phyloP scores from a whole-genome alignment of 2,888 invertebrate genomes.

The Hedya salicella region DNA sequence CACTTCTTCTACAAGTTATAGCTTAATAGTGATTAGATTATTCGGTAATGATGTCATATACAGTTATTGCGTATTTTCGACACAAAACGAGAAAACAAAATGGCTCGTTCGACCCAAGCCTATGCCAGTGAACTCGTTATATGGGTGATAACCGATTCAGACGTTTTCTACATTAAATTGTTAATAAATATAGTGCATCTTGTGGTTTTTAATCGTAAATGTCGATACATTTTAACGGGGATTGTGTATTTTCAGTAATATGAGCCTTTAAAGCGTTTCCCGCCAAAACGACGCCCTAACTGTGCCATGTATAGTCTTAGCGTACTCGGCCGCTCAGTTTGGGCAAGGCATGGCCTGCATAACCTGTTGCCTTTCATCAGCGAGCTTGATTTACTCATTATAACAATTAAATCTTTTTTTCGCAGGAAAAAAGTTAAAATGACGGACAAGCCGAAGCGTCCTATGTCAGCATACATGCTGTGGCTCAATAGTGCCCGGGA shows the following conservation, averaged over 20 bases:
- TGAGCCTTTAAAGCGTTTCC: conserved; percentile 71
- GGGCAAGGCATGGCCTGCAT: conserved; percentile 59
- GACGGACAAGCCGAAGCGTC: conserved; percentile 97
- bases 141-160: conserved; percentile 75
- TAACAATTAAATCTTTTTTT: conserved; percentile 49
- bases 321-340: conserved; percentile 57
- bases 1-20: conserved; percentile 81
- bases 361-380: conserved; percentile 65
- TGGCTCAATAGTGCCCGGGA: conserved; percentile 97
- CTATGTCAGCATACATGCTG: conserved; percentile 96
- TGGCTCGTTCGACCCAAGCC: conserved; percentile 83
- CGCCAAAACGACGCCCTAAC: conserved; percentile 82
- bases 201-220: conserved; percentile 45
- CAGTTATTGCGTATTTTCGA: conserved; percentile 82
- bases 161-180: conserved; percentile 42
- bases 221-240: conserved; percentile 31
- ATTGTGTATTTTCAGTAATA: conserved; percentile 45
- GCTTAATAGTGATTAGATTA: conserved; percentile 73
- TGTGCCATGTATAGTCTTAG: conserved; percentile 61
- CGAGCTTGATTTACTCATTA: conserved; percentile 49
- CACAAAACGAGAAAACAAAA: conserved; percentile 85
- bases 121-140: conserved; percentile 83
- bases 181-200: conserved; percentile 24
- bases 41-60: conserved; percentile 76
- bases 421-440: conserved; percentile 87